Percentiles rank a stretch among this genome's conserved stretches.
These are phyloP conservation scores for Alces alces DNA, from an alignment of 2,113 vertebrate species.

Conservation along the genomic window DNA sequence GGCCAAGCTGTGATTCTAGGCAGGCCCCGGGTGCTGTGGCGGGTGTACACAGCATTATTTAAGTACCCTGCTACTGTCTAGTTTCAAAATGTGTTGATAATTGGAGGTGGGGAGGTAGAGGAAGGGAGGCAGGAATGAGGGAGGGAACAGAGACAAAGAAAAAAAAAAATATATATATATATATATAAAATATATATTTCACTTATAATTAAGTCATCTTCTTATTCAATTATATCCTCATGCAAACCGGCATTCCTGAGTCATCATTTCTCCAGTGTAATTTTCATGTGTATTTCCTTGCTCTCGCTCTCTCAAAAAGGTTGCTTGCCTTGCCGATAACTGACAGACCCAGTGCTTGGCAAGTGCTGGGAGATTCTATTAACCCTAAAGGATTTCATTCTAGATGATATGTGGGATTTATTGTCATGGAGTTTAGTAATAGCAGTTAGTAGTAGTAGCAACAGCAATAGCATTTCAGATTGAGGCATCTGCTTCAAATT, in stretches of 20 bases:
- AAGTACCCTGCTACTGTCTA: neutral
- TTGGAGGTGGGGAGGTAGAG: too few species aligned
- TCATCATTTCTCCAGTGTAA: neutral
- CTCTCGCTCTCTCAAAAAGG: neutral
- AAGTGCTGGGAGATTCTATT: neutral
- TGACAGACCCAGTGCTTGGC: neutral
- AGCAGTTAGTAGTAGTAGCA: neutral
- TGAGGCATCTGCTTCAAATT: constrained; percentile 24
- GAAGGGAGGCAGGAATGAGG: neutral
- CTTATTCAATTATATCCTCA: neutral
- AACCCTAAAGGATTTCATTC: constrained; percentile 4
- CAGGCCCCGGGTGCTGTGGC: neutral
- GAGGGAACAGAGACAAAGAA: neutral
- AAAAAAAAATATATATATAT: neutral
- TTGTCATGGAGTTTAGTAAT: neutral
- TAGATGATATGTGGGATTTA: neutral
- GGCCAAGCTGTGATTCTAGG: accelerated
- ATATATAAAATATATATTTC: neutral
- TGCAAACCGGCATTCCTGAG: neutral
- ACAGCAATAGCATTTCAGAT: neutral
- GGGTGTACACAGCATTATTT: neutral
- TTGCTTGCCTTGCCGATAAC: neutral
- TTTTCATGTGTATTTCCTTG: neutral
- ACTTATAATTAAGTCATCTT: neutral
- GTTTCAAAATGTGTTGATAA: neutral